Percentiles rank a stretch among this genome's conserved stretches.
Conservation (phyloP, 2,888 invertebrate species). For the Stratiomys singularior region DNA sequence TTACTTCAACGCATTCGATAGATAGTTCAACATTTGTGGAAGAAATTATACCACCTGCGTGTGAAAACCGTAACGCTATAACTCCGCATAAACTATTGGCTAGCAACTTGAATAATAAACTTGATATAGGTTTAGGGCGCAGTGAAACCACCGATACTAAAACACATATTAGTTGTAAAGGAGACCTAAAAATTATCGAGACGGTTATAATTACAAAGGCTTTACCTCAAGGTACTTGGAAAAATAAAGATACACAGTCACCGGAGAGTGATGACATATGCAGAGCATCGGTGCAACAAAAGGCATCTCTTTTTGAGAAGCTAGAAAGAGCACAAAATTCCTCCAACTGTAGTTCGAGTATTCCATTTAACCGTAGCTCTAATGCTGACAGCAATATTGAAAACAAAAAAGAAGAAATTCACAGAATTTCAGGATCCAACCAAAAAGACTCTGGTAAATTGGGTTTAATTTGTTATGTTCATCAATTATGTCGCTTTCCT, state of each 20-base stretch:
- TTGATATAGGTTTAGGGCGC: conserved; percentile 55
- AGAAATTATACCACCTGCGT: conserved; percentile 57
- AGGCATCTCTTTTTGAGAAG: conserved; percentile 65
- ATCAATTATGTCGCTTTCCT: too few relatives aligned
- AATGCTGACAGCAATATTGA: conserved; percentile 52
- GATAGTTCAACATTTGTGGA: conserved; percentile 44
- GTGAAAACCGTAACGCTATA: too few relatives aligned
- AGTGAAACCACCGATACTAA: conserved; percentile 52
- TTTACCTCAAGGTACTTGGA: conserved; percentile 33
- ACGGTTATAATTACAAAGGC: conserved; percentile 53
- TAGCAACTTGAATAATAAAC: too few relatives aligned
- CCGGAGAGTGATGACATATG: conserved; percentile 62
- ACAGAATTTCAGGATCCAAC: conserved; percentile 51
- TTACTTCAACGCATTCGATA: conserved; percentile 53
- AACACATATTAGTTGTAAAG: conserved; percentile 43
- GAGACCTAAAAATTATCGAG: conserved; percentile 64
- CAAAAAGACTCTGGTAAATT: conserved; percentile 57
- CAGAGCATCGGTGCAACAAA: conserved; percentile 64
- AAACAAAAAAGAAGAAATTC: conserved; percentile 55
- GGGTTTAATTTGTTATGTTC: too few relatives aligned
- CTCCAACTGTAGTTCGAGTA: conserved; percentile 32
- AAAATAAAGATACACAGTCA: conserved; percentile 44
- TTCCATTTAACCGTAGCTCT: conserved; percentile 19
- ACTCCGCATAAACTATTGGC: too few relatives aligned
- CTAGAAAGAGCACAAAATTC: conserved; percentile 59